Evolutionary conservation across 2,888 invertebrate species (phyloP), one percentile per base, ranked within the genome.

Genomic region (Catocala nupta): DNA sequence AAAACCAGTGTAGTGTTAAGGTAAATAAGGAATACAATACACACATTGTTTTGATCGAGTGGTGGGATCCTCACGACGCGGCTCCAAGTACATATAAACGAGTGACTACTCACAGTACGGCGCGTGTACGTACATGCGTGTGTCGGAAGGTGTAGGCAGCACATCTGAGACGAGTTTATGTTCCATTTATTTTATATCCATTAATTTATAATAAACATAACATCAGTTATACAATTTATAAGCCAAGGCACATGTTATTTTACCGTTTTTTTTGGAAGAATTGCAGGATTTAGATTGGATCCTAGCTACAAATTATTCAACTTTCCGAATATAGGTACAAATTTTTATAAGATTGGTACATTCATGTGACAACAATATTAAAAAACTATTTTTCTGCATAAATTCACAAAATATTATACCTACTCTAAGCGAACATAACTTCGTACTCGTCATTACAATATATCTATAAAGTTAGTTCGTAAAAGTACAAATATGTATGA

Each of bases 281-380:
- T 89, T 90, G 86, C 86, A 89, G 90, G 89, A 88, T 89, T 89
- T 91, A 93, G 93, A 94, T 94, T 94, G 90, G 89, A 94, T 93
- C 93, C 93, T 94, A 94, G 87, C 93, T 94, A 94, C 89, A 90
- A 91, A 92, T 92, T 91, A 93, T 92, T 86, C 92, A 93, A 94
- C 93, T 94, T 94, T 93, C 93, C 93, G 93, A 93, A 91, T 92
- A 91, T 90, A 92, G 92, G 92, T 92, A 93, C 92, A 92, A 92
- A 88, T 90, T 89, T 90, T 91, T 89, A 89, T 92, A 92, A 92
- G 93, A 92, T 93, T 94, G 93, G 93, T 93, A 94, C 93, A 93
- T 93, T 91, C 88, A 92, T 89, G 90, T 93, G 93, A 94, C 92
- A 94, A 93, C 92, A 94, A 93, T 93, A 92, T 94, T 93, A 94